Conservation (phyloP, 53 echinoderm and acorn worm genomes). For the Echinarachnius parma region DNA sequence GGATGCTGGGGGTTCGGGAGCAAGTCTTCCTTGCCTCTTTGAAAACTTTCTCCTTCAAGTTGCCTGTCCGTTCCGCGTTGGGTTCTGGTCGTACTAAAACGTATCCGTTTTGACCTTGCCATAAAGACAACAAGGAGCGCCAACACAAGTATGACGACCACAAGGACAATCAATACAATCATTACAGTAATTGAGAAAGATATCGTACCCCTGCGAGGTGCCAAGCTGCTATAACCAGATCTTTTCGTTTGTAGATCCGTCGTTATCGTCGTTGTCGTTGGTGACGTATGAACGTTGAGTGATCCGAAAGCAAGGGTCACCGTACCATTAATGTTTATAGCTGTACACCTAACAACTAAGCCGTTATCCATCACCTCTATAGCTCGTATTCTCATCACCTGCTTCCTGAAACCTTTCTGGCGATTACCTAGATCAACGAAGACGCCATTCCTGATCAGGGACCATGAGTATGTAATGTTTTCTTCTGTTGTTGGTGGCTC, state of each 20-base stretch:
- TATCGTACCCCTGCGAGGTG: neutral
- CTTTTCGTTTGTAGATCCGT: no score
- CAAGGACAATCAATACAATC: neutral
- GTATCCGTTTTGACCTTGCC: conserved; percentile 5
- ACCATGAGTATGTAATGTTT: conserved; percentile 11
- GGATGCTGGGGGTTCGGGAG: conserved; percentile 7
- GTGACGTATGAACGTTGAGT: conserved; percentile 9
- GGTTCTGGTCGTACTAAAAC: no score
- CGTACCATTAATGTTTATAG: neutral
- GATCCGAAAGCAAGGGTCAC: conserved; percentile 4
- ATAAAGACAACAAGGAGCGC: neutral
- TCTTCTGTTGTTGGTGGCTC: neutral
- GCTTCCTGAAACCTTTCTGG: conserved; percentile 31
- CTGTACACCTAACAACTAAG: conserved; percentile 15
- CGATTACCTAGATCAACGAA: conserved; percentile 9
- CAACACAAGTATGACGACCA: conserved; percentile 2
- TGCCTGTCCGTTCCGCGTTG: no score
- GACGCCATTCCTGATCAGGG: conserved; percentile 4
- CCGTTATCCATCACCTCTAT: conserved; percentile 7
- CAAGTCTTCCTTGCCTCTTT: neutral
- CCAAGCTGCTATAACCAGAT: neutral
- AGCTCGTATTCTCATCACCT: conserved; percentile 5
- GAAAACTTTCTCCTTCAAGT: neutral
- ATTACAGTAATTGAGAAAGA: neutral
- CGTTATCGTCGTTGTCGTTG: neutral